Evolutionary conservation across 2,797 vertebrate genomes (phyloP).

Genomic region (Anguilla obscura): DNA sequence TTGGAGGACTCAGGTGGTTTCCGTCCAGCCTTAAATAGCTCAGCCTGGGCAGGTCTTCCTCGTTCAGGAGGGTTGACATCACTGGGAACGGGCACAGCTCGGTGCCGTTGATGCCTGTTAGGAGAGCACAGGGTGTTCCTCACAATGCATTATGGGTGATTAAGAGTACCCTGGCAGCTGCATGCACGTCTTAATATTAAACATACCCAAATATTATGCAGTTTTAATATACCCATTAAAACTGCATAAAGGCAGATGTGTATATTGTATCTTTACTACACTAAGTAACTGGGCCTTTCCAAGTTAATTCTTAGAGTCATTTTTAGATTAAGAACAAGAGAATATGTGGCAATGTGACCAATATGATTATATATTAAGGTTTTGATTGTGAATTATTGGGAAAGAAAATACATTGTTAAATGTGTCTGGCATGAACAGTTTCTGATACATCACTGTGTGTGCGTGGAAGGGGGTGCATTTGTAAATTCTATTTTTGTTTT

Average conservation of each 20-base stretch:
- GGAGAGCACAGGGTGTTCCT: conserved; percentile 37
- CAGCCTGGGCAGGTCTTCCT: conserved; percentile 78
- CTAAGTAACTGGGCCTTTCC: not conserved
- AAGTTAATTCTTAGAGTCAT: not conserved
- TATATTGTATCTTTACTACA: not conserved
- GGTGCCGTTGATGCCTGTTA: conserved; percentile 87
- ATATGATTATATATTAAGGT: no score
- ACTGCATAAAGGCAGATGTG: not conserved
- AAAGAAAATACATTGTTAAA: no score
- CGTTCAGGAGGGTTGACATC: conserved; percentile 60
- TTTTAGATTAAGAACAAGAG: not conserved
- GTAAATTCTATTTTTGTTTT: not conserved
- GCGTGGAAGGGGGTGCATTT: not conserved
- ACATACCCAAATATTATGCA: not conserved
- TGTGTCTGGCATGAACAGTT: no score
- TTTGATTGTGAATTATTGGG: no score
- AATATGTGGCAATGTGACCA: no score
- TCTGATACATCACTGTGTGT: not conserved
- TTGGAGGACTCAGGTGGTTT: conserved; percentile 86
- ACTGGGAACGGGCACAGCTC: conserved; percentile 81
- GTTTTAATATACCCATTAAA: conserved; percentile 3
- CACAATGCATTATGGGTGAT: not conserved
- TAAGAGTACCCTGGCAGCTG: not conserved
- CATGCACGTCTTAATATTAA: not conserved
- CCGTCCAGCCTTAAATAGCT: conserved; percentile 94